phyloP scores from a whole-genome alignment of 1,140 invertebrate species.

The Branchinecta lynchi region DNA sequence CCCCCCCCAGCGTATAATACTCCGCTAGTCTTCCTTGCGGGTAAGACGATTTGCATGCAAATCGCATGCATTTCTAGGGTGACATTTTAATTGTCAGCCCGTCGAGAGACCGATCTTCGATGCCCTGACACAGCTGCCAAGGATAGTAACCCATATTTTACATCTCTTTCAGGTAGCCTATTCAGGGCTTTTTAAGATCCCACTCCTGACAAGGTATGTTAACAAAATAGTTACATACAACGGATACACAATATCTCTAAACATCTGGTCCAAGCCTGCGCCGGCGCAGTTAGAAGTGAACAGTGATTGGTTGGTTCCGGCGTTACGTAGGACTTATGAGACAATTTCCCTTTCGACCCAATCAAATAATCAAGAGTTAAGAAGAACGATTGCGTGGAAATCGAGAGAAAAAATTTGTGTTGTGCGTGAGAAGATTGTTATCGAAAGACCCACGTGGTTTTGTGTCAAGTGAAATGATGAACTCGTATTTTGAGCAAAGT shows the following conservation, averaged over 20 bases:
- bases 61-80: too few relatives aligned
- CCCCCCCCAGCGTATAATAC: too few relatives aligned
- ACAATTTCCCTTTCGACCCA: slow-evolving; percentile 11
- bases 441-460: neutral
- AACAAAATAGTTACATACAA: slow-evolving; percentile 8
- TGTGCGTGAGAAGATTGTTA: neutral
- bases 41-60: too few relatives aligned
- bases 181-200: neutral
- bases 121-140: neutral
- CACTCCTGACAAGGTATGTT: neutral
- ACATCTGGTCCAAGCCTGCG: neutral
- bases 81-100: too few relatives aligned
- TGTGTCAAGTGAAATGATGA: slow-evolving; percentile 44
- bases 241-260: neutral
- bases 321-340: slow-evolving; percentile 1
- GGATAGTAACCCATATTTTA: neutral
- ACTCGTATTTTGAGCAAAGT: slow-evolving; percentile 86
- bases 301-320: neutral
- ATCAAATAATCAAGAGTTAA: slow-evolving; percentile 11
- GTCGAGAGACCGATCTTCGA: too few relatives aligned
- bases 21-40: too few relatives aligned
- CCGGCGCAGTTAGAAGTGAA: neutral
- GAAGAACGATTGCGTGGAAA: slow-evolving; percentile 10
- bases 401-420: neutral
- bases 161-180: slow-evolving; percentile 6